Evolutionary conservation across 2,797 vertebrate species (phyloP), one percentile per base, ranked within the genome.

Genomic region (Leptatherina wallacei): DNA sequence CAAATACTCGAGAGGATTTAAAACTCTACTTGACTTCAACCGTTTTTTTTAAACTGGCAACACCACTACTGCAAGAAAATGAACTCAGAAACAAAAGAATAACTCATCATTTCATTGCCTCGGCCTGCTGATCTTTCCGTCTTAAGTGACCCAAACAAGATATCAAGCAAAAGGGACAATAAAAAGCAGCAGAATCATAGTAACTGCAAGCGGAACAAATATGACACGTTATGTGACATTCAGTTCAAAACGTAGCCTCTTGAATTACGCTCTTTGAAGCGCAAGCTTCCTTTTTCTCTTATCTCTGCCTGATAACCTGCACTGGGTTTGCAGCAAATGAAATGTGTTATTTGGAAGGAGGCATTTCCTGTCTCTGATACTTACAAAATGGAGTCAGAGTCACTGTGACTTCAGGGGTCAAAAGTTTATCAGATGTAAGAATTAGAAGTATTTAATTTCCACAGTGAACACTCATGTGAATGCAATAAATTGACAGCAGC

Each of bases 301-400:
- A 88, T 91, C 87, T 61, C 35, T 14, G 56, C 54, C 75, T 24
- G 68, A 83, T 88, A 89, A 90, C 83, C 90, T 90, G 77, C 78
- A 71, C 55, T 8, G 68, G 24, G 36, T 75, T 79, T 12, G 22
- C 35, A 61, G 65, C 29, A 80, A 83, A 85, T 76, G 29, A 80
- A 87, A 82, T 75, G 73, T 73, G 63, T 71, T 78, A 29, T 82
- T 78, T 76, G 40, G 57, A 70, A 32, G 3, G 52, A 84, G 56
- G 73, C 14, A 22, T 75, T 73, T 81, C 40, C 61, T 58, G 10
- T 79, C 60, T 71, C 77, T 80, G 52, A 30, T 51, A 40, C 16
- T 42, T 49, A 49, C 65, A 77, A 62, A 51, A 29, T n/a, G 47
- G 2, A 56, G 52, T 72, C 30, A 84, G 49, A 69, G 58, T 69